Conservation (phyloP, 2,888 invertebrate species). For the Erebia aethiops region DNA sequence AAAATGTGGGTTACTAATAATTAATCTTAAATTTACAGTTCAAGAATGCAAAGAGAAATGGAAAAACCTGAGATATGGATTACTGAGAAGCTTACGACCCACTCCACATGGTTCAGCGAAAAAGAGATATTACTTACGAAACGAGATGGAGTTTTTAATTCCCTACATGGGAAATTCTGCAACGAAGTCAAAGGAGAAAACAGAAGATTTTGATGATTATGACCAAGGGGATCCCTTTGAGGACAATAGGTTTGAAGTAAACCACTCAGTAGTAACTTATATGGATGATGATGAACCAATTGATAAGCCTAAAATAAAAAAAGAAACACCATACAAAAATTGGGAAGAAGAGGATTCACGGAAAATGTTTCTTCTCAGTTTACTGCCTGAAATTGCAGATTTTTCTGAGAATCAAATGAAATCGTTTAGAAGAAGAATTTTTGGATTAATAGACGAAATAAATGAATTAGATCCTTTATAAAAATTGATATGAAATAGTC, state of each 20-base stretch:
- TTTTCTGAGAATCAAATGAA: slow-evolving; percentile 12
- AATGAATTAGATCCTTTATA: slow-evolving; percentile 1
- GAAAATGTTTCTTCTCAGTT: slow-evolving; percentile 13
- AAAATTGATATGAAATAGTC: too few relatives aligned
- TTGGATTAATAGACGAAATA: slow-evolving; percentile 11
- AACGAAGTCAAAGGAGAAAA: background rate
- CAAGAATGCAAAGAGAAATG: slow-evolving; percentile 13
- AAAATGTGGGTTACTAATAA: too few relatives aligned
- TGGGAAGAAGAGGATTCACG: background rate
- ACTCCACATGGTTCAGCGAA: slow-evolving; percentile 9
- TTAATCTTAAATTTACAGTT: slow-evolving; percentile 1
- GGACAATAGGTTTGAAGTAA: background rate
- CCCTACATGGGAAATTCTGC: background rate
- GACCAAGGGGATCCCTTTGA: slow-evolving; percentile 2
- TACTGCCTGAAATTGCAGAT: slow-evolving; percentile 12
- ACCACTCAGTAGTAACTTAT: background rate
- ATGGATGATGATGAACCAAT: slow-evolving; percentile 1
- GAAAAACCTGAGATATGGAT: slow-evolving; percentile 14
- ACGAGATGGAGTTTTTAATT: slow-evolving; percentile 7
- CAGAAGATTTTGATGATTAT: background rate
- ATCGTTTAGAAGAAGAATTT: slow-evolving; percentile 10
- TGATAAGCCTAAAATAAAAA: background rate
- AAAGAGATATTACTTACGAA: slow-evolving; percentile 14
- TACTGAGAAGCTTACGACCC: slow-evolving; percentile 9
- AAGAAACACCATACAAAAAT: background rate